phyloP scores from a whole-genome alignment of 2,797 vertebrate genomes.

The Lacerta bilineata region DNA sequence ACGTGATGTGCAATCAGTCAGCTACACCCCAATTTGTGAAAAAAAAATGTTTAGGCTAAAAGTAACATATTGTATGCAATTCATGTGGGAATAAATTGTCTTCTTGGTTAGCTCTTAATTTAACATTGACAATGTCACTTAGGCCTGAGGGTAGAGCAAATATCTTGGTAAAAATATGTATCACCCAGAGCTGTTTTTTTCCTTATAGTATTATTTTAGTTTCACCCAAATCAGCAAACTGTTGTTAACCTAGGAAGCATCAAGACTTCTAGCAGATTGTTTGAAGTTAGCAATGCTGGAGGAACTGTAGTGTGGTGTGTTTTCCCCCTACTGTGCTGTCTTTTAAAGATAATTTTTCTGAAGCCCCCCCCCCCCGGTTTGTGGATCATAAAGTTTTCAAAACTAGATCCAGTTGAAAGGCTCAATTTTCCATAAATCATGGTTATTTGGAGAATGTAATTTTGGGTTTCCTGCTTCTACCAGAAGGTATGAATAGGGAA shows the following conservation, averaged over 20 bases:
- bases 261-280: background rate
- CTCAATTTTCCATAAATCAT: background rate
- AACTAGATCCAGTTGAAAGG: background rate
- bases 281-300: background rate
- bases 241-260: conserved; percentile 1
- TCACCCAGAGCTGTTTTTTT: background rate
- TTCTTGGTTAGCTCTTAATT: background rate
- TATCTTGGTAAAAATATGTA: background rate
- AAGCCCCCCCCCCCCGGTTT: background rate
- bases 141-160: background rate
- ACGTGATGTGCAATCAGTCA: background rate
- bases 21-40: background rate
- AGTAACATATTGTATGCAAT: background rate
- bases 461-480: background rate
- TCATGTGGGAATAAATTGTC: background rate
- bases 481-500: background rate
- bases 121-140: background rate
- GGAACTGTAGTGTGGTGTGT: background rate
- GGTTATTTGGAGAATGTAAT: background rate
- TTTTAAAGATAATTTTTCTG: conserved; percentile 28
- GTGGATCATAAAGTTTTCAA: background rate
- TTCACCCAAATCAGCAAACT: background rate
- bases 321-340: background rate
- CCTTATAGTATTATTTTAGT: background rate
- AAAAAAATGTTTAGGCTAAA: background rate